These are phyloP conservation scores for Ips nitidus DNA, from an alignment of 1,140 invertebrate genomes.

Conservation along the genomic window DNA sequence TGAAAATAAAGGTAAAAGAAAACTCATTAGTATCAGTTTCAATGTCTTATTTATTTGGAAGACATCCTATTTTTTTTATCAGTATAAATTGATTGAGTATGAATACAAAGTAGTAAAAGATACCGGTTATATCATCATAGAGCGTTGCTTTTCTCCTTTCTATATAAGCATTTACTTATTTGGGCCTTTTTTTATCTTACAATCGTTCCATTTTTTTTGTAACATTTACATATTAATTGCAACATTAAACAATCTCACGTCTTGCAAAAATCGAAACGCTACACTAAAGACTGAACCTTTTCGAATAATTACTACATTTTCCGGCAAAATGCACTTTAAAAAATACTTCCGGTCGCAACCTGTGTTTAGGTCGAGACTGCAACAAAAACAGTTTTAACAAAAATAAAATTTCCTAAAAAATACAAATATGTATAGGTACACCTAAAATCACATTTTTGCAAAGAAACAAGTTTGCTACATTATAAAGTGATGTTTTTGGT, in stretches of 20 bases:
- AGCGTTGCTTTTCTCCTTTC: conserved; percentile 28
- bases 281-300: background rate
- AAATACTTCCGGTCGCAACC: too few species aligned
- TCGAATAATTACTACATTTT: too few species aligned
- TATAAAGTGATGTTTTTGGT: too few species aligned
- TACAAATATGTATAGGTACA: too few species aligned
- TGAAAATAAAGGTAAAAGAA: too few species aligned
- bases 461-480: too few species aligned
- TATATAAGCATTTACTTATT: conserved; percentile 38
- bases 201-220: conserved; percentile 33
- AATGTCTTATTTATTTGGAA: conserved; percentile 53
- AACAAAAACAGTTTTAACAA: too few species aligned
- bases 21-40: conserved; percentile 28
- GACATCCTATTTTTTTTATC: conserved; percentile 50
- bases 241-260: conserved; percentile 4
- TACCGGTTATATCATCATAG: conserved; percentile 16
- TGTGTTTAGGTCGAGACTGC: too few species aligned
- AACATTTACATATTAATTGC: conserved; percentile 8
- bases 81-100: conserved; percentile 51
- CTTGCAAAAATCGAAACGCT: background rate
- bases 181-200: conserved; percentile 42
- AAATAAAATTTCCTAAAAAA: too few species aligned
- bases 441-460: too few species aligned
- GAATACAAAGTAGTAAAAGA: conserved; percentile 45
- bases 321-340: too few species aligned